These are phyloP conservation scores for Polia nebulosa DNA, from an alignment of 2,888 invertebrate species.

Conservation along the genomic window DNA sequence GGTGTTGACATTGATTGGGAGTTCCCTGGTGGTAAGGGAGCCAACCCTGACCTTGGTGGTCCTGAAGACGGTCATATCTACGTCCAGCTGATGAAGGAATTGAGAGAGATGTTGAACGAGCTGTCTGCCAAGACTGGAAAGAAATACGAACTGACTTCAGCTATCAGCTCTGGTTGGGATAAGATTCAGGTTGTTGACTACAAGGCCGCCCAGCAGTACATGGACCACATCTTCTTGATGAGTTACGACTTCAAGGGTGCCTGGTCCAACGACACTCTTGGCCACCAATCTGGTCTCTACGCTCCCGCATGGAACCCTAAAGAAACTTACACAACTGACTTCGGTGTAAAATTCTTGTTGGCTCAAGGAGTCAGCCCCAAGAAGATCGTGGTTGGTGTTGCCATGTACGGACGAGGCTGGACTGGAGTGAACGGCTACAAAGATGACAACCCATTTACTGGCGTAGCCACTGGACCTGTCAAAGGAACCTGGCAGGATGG, in stretches of 20 bases:
- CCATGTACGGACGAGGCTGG: constrained; percentile 89
- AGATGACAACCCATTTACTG: constrained; percentile 85
- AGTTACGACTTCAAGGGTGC: constrained; percentile 89
- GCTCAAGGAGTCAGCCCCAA: constrained; percentile 87
- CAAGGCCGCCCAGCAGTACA: constrained; percentile 85
- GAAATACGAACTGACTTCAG: constrained; percentile 88
- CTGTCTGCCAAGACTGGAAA: constrained; percentile 83
- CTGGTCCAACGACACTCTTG: constrained; percentile 87
- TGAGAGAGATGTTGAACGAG: constrained; percentile 86
- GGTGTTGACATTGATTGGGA: constrained; percentile 90
- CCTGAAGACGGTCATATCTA: constrained; percentile 86
- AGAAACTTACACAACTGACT: constrained; percentile 89
- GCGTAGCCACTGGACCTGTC: constrained; percentile 85
- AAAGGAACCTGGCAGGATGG: constrained; percentile 89
- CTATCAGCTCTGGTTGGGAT: constrained; percentile 89
- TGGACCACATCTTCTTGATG: constrained; percentile 89
- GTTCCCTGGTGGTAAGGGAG: constrained; percentile 89
- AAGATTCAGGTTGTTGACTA: constrained; percentile 89
- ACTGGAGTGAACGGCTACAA: constrained; percentile 84
- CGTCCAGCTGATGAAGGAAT: constrained; percentile 85
- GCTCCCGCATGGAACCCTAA: constrained; percentile 86
- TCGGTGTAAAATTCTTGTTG: constrained; percentile 84
- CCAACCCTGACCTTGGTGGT: constrained; percentile 85
- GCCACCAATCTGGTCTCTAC: constrained; percentile 85
- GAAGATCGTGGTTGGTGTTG: constrained; percentile 87